These are phyloP conservation scores for Drosophila melanocephala DNA, from an alignment of 2,888 invertebrate genomes.

Conservation along the genomic window DNA sequence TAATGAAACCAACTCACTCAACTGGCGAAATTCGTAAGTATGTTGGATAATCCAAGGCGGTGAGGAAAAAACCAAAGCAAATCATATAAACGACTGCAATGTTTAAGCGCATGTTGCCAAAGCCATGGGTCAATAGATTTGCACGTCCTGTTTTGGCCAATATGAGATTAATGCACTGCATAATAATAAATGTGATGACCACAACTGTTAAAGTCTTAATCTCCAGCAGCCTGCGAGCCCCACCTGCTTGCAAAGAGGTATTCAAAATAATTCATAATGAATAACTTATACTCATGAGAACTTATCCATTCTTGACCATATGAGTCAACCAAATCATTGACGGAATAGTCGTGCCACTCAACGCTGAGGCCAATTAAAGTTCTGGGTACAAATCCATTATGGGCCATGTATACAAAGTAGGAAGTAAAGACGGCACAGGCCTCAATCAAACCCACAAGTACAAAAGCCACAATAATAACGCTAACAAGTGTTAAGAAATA, in stretches of 20 bases:
- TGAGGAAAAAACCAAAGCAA: slow-evolving; percentile 3
- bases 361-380: slow-evolving; percentile 20
- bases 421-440: slow-evolving; percentile 48
- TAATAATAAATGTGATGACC: slow-evolving; percentile 38
- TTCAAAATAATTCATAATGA: background rate
- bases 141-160: slow-evolving; percentile 48
- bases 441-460: slow-evolving; percentile 57
- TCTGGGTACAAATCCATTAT: slow-evolving; percentile 56
- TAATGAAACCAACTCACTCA: slow-evolving; percentile 27
- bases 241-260: slow-evolving; percentile 21
- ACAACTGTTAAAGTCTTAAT: slow-evolving; percentile 4
- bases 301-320: slow-evolving; percentile 71
- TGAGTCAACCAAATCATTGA: slow-evolving; percentile 53
- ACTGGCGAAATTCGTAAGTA: slow-evolving; percentile 13
- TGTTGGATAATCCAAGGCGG: background rate
- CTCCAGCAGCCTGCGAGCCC: slow-evolving; percentile 39
- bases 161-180: slow-evolving; percentile 57
- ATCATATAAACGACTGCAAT: slow-evolving; percentile 39
- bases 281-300: background rate
- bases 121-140: slow-evolving; percentile 53
- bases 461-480: slow-evolving; percentile 46
- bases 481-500: slow-evolving; percentile 17
- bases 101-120: slow-evolving; percentile 38
- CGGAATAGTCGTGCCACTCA: slow-evolving; percentile 35
- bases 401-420: slow-evolving; percentile 56